Evolutionary conservation across 2,113 vertebrate genomes (phyloP).

Genomic region (Spilogale gracilis): DNA sequence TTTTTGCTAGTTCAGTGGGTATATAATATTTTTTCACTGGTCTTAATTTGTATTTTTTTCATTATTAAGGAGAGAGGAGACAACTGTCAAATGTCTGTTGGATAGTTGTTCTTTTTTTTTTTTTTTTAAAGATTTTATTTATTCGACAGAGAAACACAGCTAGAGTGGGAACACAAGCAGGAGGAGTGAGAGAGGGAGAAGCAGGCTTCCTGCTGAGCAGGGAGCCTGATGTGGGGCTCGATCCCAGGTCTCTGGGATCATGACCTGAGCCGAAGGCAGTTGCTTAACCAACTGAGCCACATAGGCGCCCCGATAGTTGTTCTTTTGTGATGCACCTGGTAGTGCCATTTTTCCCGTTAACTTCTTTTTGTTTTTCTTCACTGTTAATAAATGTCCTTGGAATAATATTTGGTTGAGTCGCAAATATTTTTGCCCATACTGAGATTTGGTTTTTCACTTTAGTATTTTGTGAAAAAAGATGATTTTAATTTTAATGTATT

Average conservation of each 20-base stretch:
- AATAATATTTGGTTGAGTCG: neutral
- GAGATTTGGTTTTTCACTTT: neutral
- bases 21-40: neutral
- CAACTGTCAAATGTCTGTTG: neutral
- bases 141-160: too few relatives aligned
- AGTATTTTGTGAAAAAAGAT: neutral
- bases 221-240: too few relatives aligned
- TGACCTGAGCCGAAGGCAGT: too few relatives aligned
- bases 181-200: too few relatives aligned
- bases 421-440: neutral
- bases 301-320: neutral
- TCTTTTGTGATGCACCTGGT: neutral
- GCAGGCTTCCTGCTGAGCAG: too few relatives aligned
- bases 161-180: too few relatives aligned
- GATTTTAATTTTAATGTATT: neutral
- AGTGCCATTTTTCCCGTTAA: neutral
- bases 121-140: too few relatives aligned
- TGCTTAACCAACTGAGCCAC: too few relatives aligned
- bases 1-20: neutral
- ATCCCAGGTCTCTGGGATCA: too few relatives aligned
- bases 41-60: constrained; percentile 31
- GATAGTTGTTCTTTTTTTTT: neutral
- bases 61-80: neutral
- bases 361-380: neutral
- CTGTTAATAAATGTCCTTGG: neutral